Base-by-base conservation (phyloP, 1,140 invertebrate genomes). In the Zophobas morio region DNA sequence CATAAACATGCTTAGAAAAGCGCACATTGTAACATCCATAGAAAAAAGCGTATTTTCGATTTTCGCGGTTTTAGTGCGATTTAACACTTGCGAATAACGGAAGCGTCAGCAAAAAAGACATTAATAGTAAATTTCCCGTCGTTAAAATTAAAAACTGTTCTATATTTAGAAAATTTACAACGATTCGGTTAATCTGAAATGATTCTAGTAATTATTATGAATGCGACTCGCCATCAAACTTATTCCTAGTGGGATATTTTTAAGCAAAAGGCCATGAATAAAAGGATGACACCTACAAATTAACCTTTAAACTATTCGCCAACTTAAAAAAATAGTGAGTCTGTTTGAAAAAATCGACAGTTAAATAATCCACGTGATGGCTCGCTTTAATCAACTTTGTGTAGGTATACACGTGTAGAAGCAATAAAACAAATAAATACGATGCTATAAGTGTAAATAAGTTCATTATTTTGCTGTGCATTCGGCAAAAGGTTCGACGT, bases 401-500 rank as follows among this genome's bases (percentile, higher is more conserved):
- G 36, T 63, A 4, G 35, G 8, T 46, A n/a, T n/a, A 42, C 60
- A 66, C 20, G 60, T 66, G 75, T 74, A 66, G 36, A 63, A 63
- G 70, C 66, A 77, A 74, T 70, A 77, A 77, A 77, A 76, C 75
- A 74, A 75, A 78, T 77, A 82, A 83, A 82, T 82, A 82, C 78
- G 73, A 42, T 70, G 74, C 70, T 78, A 80, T 60, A 77, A 77
- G 75, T 80, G 78, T 83, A 83, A 81, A 81, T 82, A 81, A 78
- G 75, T 83, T 81, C 79, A 84, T 80, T 81, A 85, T 85, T 85
- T 84, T 79, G 79, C 80, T 82, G 73, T 79, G 79, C 78, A 78
- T 82, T 84, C 80, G 75, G 77, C 66, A 82, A 81, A 82, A 80
- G 74, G 84, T 85, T 85, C 84, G 84, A 85, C 83, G 84, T 80